These are phyloP conservation scores for Naso thynnoides DNA, from an alignment of 2,797 vertebrate species.

Conservation along the genomic window DNA sequence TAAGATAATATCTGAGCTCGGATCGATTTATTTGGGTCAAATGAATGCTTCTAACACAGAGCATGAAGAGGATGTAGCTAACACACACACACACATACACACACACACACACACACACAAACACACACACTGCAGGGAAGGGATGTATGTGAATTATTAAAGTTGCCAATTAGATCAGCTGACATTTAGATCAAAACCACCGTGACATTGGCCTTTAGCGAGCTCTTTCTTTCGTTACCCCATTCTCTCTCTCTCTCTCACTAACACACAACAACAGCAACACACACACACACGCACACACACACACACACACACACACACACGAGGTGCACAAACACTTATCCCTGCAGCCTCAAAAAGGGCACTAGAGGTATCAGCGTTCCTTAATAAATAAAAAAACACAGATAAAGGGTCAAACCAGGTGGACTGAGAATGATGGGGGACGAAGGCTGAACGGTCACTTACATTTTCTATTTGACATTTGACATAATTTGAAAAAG, in stretches of 20 bases:
- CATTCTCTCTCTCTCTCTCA: slow-evolving; percentile 9
- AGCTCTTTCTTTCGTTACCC: slow-evolving; percentile 35
- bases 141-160: slow-evolving; percentile 80
- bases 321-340: slow-evolving; percentile 26
- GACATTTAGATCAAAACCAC: slow-evolving; percentile 85
- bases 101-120: slow-evolving; percentile 43
- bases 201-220: slow-evolving; percentile 76
- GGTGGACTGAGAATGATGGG: slow-evolving; percentile 45
- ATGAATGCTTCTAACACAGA: slow-evolving; percentile 18
- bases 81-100: slow-evolving; percentile 29
- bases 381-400: slow-evolving; percentile 55
- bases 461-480: slow-evolving; percentile 47
- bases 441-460: slow-evolving; percentile 25
- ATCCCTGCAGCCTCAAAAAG: slow-evolving; percentile 49
- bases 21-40: slow-evolving; percentile 16
- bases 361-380: slow-evolving; percentile 46
- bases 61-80: background rate
- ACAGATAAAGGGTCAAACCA: slow-evolving; percentile 45
- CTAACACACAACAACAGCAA: too few relatives aligned
- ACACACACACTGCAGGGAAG: slow-evolving; percentile 47
- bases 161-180: slow-evolving; percentile 82
- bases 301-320: slow-evolving; percentile 3
- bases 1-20: slow-evolving; percentile 10
- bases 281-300: too few relatives aligned
- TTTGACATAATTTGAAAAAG: slow-evolving; percentile 58